Percentiles rank a stretch among this genome's conserved stretches.
phyloP scores from a whole-genome alignment of 2,888 invertebrate genomes.

The Leptogaster cylindrica region DNA sequence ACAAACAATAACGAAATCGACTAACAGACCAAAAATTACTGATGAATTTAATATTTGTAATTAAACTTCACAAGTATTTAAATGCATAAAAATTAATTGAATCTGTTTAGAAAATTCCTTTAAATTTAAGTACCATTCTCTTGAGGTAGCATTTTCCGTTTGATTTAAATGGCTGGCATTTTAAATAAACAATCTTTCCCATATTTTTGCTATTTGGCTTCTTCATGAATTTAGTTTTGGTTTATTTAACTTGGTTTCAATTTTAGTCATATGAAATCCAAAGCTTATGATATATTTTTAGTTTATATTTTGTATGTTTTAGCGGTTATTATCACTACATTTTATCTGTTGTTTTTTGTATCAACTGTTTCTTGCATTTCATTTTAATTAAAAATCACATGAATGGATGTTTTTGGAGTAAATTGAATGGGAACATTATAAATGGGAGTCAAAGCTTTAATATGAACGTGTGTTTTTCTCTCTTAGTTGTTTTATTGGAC shows the following conservation, averaged over 20 bases:
- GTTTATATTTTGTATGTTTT: slow-evolving; percentile 8
- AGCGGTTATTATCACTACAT: slow-evolving; percentile 21
- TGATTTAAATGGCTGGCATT: slow-evolving; percentile 49
- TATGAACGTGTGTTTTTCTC: background rate
- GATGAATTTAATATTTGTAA: background rate
- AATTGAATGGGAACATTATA: background rate
- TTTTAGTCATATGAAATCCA: background rate
- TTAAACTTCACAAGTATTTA: slow-evolving; percentile 20
- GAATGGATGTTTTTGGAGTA: background rate
- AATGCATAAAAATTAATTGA: slow-evolving; percentile 28
- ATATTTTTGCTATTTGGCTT: slow-evolving; percentile 41
- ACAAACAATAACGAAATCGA: background rate
- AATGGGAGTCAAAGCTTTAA: background rate
- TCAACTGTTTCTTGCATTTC: background rate
- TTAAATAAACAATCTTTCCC: slow-evolving; percentile 48
- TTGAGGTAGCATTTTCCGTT: slow-evolving; percentile 50
- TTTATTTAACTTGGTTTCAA: slow-evolving; percentile 12
- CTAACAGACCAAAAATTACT: background rate
- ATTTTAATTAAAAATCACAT: background rate
- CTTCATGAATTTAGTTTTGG: slow-evolving; percentile 12
- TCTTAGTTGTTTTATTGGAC: background rate
- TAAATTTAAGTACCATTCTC: slow-evolving; percentile 48
- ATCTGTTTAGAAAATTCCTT: slow-evolving; percentile 16
- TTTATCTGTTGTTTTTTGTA: slow-evolving; percentile 2
- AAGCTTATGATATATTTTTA: slow-evolving; percentile 2